Evolutionary conservation across 2,797 vertebrate species (phyloP).

Genomic region (Epinephelus awoara): DNA sequence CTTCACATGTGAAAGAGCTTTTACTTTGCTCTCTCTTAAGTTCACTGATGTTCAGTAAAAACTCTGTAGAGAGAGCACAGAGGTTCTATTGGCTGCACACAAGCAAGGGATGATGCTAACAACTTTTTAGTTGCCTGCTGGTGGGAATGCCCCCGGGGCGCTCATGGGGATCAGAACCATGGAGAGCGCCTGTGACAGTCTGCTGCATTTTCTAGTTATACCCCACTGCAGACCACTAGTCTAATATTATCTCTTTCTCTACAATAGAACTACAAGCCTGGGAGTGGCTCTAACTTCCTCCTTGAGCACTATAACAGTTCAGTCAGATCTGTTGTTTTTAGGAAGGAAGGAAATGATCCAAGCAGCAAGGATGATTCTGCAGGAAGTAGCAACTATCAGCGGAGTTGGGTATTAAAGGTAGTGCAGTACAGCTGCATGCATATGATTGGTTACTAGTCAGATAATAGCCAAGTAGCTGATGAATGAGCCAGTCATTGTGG

Average conservation of each 20-base stretch:
- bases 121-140: constrained; percentile 4
- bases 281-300: not conserved
- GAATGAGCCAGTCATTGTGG: constrained; percentile 2
- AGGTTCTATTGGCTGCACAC: not conserved
- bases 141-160: not conserved
- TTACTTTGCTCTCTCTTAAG: not conserved
- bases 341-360: not conserved
- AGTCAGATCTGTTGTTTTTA: not conserved
- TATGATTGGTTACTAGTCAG: not conserved
- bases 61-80: not conserved
- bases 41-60: not conserved
- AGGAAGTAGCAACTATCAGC: not conserved
- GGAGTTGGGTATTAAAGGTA: not conserved
- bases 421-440: not conserved
- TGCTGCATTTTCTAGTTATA: constrained; percentile 4
- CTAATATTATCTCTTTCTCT: not conserved
- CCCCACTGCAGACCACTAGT: not conserved
- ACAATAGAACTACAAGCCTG: not conserved
- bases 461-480: constrained; percentile 1
- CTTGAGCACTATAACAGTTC: not conserved
- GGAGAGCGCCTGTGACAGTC: constrained; percentile 43
- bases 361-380: not conserved
- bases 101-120: not conserved
- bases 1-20: not conserved
- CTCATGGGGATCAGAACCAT: constrained; percentile 49